Base-by-base conservation (phyloP, 2,888 invertebrate species). In the Hydrotaea cyrtoneurina region DNA sequence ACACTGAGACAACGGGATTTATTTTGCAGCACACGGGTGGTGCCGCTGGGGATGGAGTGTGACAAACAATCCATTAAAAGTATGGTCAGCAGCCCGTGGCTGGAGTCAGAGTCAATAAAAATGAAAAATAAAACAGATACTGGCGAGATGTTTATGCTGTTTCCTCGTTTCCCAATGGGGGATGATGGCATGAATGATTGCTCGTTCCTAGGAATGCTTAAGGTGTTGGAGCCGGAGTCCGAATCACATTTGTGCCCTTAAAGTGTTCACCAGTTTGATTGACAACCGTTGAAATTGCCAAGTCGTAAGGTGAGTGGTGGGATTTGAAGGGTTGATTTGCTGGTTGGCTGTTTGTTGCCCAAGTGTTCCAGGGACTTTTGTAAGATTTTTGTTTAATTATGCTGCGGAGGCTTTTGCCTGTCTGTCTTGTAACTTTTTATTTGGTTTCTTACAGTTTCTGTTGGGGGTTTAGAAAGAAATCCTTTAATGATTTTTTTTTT, bases 261-360 rank as follows among this genome's bases (percentile, higher is more conserved):
- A 69, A 39, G 23, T 43, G 15, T 19, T 46, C 31, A 19, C 8
- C 46, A 21, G 31, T 17, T 72, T 79, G 82, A 76, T 79, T 79
- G 78, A 83, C 82, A 79, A 46, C 55, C 71, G 43, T 79, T 82
- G 21, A 71, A n/a, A 71, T 53, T 57, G 64, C 10, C 26, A n/a
- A 59, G 39, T 46, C 50, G 19, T 15, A 66, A 10, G 13, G 11
- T 31, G 31, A 7, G 31, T 31, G 2, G 31, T 2, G 31, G 31
- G 31, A 15, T 73, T 62, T 75, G 50, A 53, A 55, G 13, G 36
- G 39, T 10, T 39, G 36, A 3, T 36, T 3, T 36, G 36, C 8
- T 36, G 8, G 7, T 39, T 8, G 39, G 39, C 4, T 39, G 39
- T 13, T 13, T 39, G 39, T 39, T 13, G 2, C 3, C 2, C 31